phyloP scores from a whole-genome alignment of 2,113 vertebrate species.

The Campylomormyrus numenius region DNA sequence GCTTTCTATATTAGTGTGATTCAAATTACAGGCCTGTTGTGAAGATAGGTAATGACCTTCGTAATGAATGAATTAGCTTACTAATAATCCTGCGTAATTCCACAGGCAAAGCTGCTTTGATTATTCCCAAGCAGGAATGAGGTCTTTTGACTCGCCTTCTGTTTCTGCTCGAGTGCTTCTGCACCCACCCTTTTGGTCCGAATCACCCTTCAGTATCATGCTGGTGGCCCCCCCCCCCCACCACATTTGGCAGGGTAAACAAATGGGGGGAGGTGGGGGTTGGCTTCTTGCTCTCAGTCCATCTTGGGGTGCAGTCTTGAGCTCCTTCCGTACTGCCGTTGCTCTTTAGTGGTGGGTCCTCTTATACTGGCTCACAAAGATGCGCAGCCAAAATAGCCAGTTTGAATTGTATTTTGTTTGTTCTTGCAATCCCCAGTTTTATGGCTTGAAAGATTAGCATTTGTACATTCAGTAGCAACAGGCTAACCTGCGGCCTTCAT shows the following conservation, averaged over 20 bases:
- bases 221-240: neutral
- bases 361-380: neutral
- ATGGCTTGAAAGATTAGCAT: neutral
- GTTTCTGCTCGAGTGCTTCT: neutral
- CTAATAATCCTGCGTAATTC: neutral
- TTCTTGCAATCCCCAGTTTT: neutral
- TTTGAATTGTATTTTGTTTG: neutral
- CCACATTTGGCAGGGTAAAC: neutral
- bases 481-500: neutral
- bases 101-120: neutral
- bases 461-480: neutral
- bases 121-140: neutral
- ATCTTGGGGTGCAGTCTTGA: neutral
- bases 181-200: neutral
- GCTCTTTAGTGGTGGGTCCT: neutral
- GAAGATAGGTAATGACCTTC: neutral
- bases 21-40: neutral
- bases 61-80: neutral
- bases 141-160: neutral
- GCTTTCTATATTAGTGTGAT: neutral
- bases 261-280: neutral
- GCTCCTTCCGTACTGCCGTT: neutral
- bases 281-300: neutral
- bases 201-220: neutral
- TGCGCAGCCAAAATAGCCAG: neutral